Evolutionary conservation across 2,113 vertebrate genomes (phyloP).

Genomic region (Triplophysa dalaica): DNA sequence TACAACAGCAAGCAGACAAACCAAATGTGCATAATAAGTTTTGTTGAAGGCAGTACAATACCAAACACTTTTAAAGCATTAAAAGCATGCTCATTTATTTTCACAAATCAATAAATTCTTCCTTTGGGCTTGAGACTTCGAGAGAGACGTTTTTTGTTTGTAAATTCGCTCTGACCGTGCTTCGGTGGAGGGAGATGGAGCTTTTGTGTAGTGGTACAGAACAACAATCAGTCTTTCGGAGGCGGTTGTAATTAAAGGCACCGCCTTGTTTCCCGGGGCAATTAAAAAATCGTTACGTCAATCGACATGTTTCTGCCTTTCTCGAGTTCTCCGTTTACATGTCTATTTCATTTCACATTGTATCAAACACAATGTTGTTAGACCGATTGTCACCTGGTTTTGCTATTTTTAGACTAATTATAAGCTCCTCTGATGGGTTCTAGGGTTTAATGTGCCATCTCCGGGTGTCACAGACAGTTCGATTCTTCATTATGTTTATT

Average conservation of each 20-base stretch:
- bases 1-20: conserved; percentile 21
- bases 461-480: background rate
- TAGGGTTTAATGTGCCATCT: background rate
- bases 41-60: conserved; percentile 1
- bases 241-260: background rate
- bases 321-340: background rate
- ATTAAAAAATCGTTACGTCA: conserved; percentile 17
- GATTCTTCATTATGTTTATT: conserved; percentile 21
- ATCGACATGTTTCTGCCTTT: conserved; percentile 1
- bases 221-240: background rate
- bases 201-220: background rate
- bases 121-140: background rate
- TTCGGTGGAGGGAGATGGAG: conserved; percentile 8
- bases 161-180: background rate
- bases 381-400: background rate
- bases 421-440: background rate
- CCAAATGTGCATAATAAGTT: conserved; percentile 10
- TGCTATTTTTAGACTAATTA: background rate
- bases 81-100: conserved; percentile 18
- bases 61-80: background rate
- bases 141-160: background rate
- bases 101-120: conserved; percentile 11
- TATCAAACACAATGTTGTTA: background rate
- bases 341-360: conserved; percentile 7
- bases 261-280: conserved; percentile 24